Percentiles rank a stretch among this genome's conserved stretches.
phyloP scores from a whole-genome alignment of 2,113 vertebrate species.

The Microtus ochrogaster region DNA sequence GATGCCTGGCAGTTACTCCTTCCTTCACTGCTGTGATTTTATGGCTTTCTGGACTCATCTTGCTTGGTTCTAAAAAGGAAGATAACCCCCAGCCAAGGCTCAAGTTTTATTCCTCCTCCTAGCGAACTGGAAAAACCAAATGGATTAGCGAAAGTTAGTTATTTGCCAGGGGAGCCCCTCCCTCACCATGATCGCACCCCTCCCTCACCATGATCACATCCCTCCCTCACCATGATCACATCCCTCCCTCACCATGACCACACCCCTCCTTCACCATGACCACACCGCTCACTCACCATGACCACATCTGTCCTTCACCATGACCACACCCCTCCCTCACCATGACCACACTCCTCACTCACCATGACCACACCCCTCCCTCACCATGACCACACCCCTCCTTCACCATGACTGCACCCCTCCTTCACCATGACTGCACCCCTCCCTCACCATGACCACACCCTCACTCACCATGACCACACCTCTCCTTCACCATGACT shows the following conservation, averaged over 20 bases:
- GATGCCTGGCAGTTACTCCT: background rate
- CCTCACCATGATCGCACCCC: background rate
- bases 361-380: background rate
- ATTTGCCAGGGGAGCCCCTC: background rate
- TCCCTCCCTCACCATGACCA: background rate
- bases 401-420: background rate
- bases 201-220: background rate
- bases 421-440: background rate
- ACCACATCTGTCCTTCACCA: background rate
- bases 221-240: background rate
- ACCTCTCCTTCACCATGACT: background rate
- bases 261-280: background rate
- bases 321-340: background rate
- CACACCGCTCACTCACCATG: background rate
- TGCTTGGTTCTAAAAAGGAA: conserved; percentile 22
- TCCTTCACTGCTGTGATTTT: background rate
- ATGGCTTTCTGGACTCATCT: conserved; percentile 13
- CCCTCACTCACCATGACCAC: background rate
- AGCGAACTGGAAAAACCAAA: conserved; percentile 61
- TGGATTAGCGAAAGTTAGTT: conserved; percentile 32
- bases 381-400: background rate
- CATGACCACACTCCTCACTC: background rate
- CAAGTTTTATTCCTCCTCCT: background rate
- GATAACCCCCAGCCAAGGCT: conserved; percentile 27
- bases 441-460: background rate